Percentiles rank a stretch among this genome's conserved stretches.
Conservation (phyloP, 2,888 invertebrate genomes). For the Patella pellucida region DNA sequence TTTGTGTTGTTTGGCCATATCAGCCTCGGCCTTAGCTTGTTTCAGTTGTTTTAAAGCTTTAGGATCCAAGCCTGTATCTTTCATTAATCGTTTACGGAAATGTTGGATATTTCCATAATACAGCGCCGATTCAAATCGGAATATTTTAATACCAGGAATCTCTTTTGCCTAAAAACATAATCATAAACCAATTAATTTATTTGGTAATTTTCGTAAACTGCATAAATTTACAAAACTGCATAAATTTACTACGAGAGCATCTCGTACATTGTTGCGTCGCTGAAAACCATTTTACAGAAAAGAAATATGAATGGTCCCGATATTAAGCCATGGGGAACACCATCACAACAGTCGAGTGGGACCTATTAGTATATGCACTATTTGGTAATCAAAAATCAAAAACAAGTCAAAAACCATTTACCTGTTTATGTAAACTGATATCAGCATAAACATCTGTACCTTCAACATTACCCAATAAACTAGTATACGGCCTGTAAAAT, state of each 20-base stretch:
- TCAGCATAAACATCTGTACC: slow-evolving; percentile 70
- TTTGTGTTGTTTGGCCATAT: slow-evolving; percentile 31
- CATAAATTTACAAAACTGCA: too few species aligned
- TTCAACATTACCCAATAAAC: slow-evolving; percentile 65
- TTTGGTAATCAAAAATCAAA: too few species aligned
- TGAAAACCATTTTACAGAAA: too few species aligned
- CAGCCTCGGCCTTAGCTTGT: slow-evolving; percentile 29
- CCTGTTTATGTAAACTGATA: slow-evolving; percentile 53
- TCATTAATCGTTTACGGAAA: slow-evolving; percentile 64
- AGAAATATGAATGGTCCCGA: too few species aligned
- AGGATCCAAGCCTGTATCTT: slow-evolving; percentile 55
- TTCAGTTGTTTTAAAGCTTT: slow-evolving; percentile 51
- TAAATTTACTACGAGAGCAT: too few species aligned
- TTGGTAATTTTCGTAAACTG: too few species aligned
- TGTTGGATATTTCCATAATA: slow-evolving; percentile 72
- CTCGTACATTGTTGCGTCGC: too few species aligned
- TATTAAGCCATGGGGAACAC: too few species aligned
- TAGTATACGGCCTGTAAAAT: slow-evolving; percentile 54
- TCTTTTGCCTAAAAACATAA: slow-evolving; percentile 47
- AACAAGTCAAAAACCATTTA: slow-evolving; percentile 29
- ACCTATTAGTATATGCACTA: too few species aligned
- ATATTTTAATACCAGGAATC: slow-evolving; percentile 71
- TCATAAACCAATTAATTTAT: not conserved
- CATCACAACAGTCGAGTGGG: too few species aligned
- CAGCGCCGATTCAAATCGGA: slow-evolving; percentile 71